These are phyloP conservation scores for Pangasianodon gigas DNA, from an alignment of 2,113 vertebrate genomes.

Conservation along the genomic window DNA sequence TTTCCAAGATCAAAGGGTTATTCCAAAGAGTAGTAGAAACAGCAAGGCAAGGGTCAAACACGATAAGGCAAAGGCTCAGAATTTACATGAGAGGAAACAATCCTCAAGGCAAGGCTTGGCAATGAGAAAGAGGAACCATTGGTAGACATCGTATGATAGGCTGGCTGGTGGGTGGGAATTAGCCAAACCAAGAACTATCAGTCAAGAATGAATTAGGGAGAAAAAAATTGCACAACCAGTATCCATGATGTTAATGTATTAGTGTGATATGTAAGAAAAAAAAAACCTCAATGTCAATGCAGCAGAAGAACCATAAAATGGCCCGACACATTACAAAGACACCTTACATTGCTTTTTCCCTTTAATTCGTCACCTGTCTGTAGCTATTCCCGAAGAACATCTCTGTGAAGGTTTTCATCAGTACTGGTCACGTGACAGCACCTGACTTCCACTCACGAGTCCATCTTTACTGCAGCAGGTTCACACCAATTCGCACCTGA, in stretches of 20 bases:
- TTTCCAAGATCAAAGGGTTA: not conserved
- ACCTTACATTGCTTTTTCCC: not conserved
- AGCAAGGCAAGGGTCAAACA: not conserved
- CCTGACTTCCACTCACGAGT: not conserved
- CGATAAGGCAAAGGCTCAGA: not conserved
- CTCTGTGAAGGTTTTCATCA: not conserved
- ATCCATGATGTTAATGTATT: not conserved
- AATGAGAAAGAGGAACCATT: not conserved
- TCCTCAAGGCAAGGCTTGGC: not conserved
- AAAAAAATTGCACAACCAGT: not conserved
- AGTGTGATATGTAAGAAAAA: not conserved
- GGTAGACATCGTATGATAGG: not conserved
- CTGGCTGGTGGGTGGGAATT: not conserved
- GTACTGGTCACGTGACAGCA: not conserved
- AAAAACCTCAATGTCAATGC: not conserved
- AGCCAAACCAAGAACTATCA: not conserved
- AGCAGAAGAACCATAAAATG: not conserved
- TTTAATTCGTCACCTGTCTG: not conserved
- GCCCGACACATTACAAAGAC: not conserved
- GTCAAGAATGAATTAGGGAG: not conserved
- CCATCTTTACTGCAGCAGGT: not conserved
- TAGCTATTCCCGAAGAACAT: not conserved
- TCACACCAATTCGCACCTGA: conserved; percentile 23
- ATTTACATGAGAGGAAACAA: too few species aligned
- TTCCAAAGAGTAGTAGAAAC: not conserved